These are phyloP conservation scores for Phoenicopterus ruber DNA, from an alignment of 2,113 vertebrate species.

Conservation along the genomic window DNA sequence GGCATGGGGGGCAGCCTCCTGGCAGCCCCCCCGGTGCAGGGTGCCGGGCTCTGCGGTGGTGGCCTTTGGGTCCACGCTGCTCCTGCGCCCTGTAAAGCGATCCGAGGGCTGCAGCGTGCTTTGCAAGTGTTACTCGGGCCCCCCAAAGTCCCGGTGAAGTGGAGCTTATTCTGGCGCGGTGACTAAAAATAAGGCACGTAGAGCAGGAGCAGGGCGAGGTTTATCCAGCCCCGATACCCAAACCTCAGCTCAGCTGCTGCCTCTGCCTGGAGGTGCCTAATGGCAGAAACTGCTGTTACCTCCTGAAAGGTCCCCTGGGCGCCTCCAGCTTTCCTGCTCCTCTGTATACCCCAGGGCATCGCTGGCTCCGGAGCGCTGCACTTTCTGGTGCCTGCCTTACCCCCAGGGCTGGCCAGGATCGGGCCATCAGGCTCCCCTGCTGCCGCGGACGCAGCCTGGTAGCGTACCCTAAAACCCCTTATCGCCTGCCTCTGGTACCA, in stretches of 20 bases:
- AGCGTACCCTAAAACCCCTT: neutral
- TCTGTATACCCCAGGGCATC: fast-evolving
- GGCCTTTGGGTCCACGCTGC: neutral
- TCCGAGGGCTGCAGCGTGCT: neutral
- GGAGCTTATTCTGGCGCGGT: neutral
- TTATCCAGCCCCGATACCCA: neutral
- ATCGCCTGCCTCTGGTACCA: fast-evolving
- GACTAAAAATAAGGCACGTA: fast-evolving
- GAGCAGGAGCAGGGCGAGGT: neutral
- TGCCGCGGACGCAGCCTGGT: neutral
- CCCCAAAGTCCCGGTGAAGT: fast-evolving
- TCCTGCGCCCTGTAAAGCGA: fast-evolving
- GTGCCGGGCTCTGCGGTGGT: neutral
- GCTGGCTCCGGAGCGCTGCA: neutral
- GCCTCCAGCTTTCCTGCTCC: neutral
- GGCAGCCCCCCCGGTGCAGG: fast-evolving
- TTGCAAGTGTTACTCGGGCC: no score
- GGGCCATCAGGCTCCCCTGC: neutral
- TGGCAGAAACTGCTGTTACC: neutral
- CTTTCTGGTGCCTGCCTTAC: neutral
- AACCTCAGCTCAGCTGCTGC: neutral
- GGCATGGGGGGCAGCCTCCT: neutral
- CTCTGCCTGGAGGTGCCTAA: neutral
- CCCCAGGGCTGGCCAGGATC: neutral
- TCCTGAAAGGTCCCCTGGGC: neutral